Evolutionary conservation across 2,797 vertebrate genomes (phyloP).

Genomic region (Acanthis flammea): DNA sequence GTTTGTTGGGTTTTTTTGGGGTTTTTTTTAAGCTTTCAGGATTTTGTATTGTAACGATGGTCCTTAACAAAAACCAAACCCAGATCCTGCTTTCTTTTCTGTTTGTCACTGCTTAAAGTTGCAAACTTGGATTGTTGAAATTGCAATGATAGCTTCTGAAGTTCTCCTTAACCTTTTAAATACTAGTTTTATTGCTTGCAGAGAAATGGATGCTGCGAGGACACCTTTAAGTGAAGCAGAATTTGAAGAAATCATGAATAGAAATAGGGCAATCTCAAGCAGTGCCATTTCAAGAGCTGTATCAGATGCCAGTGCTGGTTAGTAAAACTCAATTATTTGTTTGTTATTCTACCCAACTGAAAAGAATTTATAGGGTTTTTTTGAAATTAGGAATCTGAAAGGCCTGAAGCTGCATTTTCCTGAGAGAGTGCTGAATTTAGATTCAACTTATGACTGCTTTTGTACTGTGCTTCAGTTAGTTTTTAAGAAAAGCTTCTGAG

Average conservation of each 20-base stretch:
- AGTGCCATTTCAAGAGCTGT: conserved; percentile 98
- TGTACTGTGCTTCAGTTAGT: neutral
- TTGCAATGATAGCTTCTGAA: neutral
- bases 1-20: neutral
- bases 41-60: conserved; percentile 44
- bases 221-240: conserved; percentile 96
- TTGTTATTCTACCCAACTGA: neutral
- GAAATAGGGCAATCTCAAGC: conserved; percentile 97
- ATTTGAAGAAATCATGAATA: conserved; percentile 99
- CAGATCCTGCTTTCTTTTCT: conserved; percentile 68
- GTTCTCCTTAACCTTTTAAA: conserved; percentile 39
- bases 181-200: conserved; percentile 72
- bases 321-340: conserved; percentile 52
- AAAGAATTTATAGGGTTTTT: neutral
- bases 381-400: neutral
- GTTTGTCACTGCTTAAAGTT: conserved; percentile 68
- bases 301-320: conserved; percentile 98
- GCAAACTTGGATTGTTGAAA: conserved; percentile 54
- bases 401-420: neutral
- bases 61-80: conserved; percentile 44
- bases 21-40: conserved; percentile 40
- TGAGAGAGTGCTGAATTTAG: neutral
- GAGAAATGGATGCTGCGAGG: conserved; percentile 95
- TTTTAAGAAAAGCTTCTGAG: neutral
- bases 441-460: neutral